A percentile compares a stretch with the other conserved stretches of the same genome.
Evolutionary conservation across 2,113 vertebrate species (phyloP).

Genomic region (Lipophrys pholis): DNA sequence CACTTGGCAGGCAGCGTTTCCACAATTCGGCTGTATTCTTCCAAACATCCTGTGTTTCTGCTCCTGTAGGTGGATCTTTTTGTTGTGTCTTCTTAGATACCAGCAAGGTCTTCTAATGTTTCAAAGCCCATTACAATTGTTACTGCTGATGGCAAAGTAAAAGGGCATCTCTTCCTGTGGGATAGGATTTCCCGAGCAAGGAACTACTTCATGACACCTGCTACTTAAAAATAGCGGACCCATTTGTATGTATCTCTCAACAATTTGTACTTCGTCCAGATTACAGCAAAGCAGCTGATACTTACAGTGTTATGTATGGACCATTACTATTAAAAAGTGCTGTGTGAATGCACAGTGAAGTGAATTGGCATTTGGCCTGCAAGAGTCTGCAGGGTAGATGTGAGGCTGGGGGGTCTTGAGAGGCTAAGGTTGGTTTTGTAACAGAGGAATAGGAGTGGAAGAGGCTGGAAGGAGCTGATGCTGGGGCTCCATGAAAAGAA

Average conservation of each 20-base stretch:
- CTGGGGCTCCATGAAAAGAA: slow-evolving; percentile 40
- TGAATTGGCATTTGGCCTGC: slow-evolving; percentile 16
- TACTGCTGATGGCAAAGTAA: not conserved
- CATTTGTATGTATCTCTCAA: not conserved
- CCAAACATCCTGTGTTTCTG: not conserved
- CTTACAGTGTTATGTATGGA: not conserved
- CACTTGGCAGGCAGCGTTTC: not conserved
- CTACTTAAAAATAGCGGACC: not conserved
- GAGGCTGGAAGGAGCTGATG: slow-evolving; percentile 21
- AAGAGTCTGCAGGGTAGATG: slow-evolving; percentile 22
- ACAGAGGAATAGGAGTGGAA: slow-evolving; percentile 35
- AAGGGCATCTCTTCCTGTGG: not conserved
- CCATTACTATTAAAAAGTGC: not conserved
- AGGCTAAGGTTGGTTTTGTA: slow-evolving; percentile 30
- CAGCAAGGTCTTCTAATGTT: not conserved
- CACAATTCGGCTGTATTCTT: not conserved
- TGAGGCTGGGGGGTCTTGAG: slow-evolving; percentile 7
- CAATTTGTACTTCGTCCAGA: not conserved
- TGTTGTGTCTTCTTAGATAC: not conserved
- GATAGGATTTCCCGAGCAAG: not conserved
- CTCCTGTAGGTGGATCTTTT: not conserved
- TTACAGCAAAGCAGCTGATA: not conserved
- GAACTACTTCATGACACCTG: not conserved
- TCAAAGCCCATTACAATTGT: not conserved
- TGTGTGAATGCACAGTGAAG: not conserved